phyloP scores from a whole-genome alignment of 2,113 vertebrate species.

The Desmodus rotundus region DNA sequence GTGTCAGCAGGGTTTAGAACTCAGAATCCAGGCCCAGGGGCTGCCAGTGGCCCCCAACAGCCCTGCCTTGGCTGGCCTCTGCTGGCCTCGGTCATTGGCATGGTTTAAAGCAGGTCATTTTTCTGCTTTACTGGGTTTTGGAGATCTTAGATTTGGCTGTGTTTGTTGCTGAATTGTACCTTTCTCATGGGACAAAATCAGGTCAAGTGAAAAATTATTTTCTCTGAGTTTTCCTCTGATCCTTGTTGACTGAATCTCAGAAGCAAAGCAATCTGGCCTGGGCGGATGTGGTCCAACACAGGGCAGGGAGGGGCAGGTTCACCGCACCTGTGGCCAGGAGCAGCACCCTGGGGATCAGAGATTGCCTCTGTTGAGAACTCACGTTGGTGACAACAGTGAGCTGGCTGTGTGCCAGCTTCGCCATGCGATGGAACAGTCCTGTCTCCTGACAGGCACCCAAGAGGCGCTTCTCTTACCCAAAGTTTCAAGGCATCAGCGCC shows the following conservation, averaged over 20 bases:
- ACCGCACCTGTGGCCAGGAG: rapidly evolving
- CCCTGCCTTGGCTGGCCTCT: neutral
- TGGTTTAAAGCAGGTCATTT: too few relatives aligned
- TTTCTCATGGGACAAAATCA: neutral
- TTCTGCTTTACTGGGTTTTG: neutral
- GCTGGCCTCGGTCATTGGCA: neutral
- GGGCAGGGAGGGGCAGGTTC: neutral
- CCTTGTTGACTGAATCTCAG: neutral
- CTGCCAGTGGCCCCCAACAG: rapidly evolving
- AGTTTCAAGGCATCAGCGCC: neutral
- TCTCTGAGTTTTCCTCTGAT: neutral
- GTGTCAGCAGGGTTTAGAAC: too few relatives aligned
- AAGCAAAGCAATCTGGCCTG: rapidly evolving
- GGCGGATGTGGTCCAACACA: rapidly evolving
- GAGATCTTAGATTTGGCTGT: neutral
- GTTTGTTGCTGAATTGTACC: neutral
- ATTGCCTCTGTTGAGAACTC: too few relatives aligned
- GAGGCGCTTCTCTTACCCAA: neutral
- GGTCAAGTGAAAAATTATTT: neutral
- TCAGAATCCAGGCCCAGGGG: neutral
- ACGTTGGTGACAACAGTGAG: neutral
- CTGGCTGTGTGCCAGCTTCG: neutral
- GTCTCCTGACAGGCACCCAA: rapidly evolving
- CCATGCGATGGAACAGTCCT: neutral
- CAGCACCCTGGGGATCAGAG: neutral